Conservation (phyloP, 2,797 vertebrate genomes). For the Hypotaenidia okinawae region DNA sequence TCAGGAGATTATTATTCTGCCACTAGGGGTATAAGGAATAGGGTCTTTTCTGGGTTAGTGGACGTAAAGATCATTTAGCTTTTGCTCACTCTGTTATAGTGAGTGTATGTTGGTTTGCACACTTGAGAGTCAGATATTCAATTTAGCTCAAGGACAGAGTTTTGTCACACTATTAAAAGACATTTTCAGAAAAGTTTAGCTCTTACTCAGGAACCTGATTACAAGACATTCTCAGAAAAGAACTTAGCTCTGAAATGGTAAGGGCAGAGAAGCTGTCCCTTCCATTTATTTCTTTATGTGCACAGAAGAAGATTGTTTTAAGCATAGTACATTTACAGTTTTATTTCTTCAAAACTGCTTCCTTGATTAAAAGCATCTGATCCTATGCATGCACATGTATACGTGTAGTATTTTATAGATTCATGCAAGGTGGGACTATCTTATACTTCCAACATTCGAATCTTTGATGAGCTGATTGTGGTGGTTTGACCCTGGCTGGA, state of each 20-base stretch:
- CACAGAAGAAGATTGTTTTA: not conserved
- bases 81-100: not conserved
- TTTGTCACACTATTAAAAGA: not conserved
- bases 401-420: not conserved
- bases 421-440: not conserved
- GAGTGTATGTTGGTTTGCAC: not conserved
- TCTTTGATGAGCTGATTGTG: not conserved
- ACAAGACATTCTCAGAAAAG: not conserved
- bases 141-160: not conserved
- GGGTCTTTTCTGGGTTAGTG: not conserved
- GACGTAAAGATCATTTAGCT: constrained; percentile 7
- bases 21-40: not conserved
- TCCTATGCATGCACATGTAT: not conserved
- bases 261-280: not conserved
- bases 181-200: not conserved
- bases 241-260: not conserved
- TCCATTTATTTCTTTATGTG: not conserved
- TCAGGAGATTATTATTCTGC: constrained; percentile 24
- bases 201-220: not conserved
- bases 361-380: not conserved
- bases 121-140: not conserved
- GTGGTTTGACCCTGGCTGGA: too few species aligned
- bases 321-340: not conserved
- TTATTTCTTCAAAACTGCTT: not conserved
- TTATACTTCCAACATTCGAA: not conserved